Percentiles rank a stretch among this genome's conserved stretches.
Evolutionary conservation across 2,888 invertebrate species (phyloP).

Genomic region (Melipona beecheii): DNA sequence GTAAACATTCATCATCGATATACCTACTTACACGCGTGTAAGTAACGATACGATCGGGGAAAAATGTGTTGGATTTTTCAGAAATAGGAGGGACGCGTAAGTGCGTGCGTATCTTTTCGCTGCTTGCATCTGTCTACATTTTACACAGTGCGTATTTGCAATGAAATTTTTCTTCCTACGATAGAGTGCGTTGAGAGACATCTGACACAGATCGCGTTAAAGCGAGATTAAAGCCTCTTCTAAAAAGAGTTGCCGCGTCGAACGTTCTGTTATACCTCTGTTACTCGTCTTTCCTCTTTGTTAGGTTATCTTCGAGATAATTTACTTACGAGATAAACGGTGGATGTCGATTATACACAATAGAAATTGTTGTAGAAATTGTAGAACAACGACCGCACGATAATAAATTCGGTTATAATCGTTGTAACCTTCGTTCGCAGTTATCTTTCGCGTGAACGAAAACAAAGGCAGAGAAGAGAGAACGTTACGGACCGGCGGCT

Average conservation of each 20-base stretch:
- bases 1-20: slow-evolving; percentile 2
- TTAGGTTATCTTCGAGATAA: not conserved
- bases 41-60: not conserved
- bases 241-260: too few species aligned
- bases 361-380: not conserved
- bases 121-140: not conserved
- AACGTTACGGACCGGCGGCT: too few species aligned
- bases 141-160: not conserved
- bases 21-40: not conserved
- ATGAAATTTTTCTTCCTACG: not conserved
- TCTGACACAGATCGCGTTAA: not conserved
- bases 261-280: not conserved
- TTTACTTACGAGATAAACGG: not conserved
- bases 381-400: not conserved
- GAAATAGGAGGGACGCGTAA: not conserved
- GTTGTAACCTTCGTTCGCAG: not conserved
- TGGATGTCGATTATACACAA: not conserved
- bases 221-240: not conserved
- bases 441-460: not conserved
- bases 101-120: not conserved
- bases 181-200: not conserved
- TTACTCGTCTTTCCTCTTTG: not conserved
- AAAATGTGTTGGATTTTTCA: not conserved
- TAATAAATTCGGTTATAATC: not conserved
- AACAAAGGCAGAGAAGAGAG: too few species aligned